Evolutionary conservation across 1,140 invertebrate genomes (phyloP).

Genomic region (Periplaneta americana): DNA sequence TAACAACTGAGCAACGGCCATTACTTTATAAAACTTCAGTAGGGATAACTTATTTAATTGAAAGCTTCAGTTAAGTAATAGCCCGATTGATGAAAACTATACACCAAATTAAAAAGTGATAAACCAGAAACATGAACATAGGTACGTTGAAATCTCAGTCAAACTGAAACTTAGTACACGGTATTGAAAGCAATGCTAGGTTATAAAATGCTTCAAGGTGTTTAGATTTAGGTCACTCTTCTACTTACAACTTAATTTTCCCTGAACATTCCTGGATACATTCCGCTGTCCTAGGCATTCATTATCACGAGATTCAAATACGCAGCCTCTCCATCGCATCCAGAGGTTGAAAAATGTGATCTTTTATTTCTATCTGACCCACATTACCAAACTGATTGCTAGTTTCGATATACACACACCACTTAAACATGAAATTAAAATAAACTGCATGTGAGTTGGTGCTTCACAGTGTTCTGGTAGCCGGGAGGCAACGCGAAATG

Average conservation of each 20-base stretch:
- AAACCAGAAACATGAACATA: no score
- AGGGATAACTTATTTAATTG: no score
- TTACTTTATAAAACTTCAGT: no score
- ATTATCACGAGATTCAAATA: background rate
- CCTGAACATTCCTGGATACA: background rate
- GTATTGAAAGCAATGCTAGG: no score
- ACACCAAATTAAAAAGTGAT: no score
- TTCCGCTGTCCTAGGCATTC: background rate
- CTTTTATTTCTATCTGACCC: background rate
- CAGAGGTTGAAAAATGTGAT: background rate
- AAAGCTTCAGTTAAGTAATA: no score
- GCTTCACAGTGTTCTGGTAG: background rate
- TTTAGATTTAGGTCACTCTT: background rate
- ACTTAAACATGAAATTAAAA: background rate
- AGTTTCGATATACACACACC: background rate
- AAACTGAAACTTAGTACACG: no score
- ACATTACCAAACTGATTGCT: background rate
- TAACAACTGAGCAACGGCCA: no score
- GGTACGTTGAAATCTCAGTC: no score
- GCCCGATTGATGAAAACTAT: no score
- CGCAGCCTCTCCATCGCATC: background rate
- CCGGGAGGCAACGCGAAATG: background rate
- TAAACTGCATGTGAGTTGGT: background rate
- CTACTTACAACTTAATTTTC: background rate
- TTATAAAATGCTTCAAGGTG: no score